phyloP scores from a whole-genome alignment of 2,113 vertebrate genomes.

The Sylvietta virens region DNA sequence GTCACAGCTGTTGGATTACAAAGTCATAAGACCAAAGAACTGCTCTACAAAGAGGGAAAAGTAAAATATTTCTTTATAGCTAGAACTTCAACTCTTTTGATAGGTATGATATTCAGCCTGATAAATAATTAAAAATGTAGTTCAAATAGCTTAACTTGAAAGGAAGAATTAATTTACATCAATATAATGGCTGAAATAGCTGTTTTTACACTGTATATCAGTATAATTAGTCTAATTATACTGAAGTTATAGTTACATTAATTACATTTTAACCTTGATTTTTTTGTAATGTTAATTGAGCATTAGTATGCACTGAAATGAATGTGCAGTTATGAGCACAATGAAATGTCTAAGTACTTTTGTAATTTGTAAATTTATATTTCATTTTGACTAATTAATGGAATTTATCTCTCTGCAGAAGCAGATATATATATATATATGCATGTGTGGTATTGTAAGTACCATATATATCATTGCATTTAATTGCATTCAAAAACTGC shows the following conservation, averaged over 20 bases:
- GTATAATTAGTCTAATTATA: constrained; percentile 69
- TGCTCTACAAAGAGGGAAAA: neutral
- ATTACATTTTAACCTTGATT: constrained; percentile 69
- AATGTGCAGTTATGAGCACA: constrained; percentile 49
- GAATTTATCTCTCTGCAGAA: constrained; percentile 33
- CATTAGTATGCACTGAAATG: constrained; percentile 50
- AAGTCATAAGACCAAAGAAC: neutral
- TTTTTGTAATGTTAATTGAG: constrained; percentile 59
- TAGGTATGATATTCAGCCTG: constrained; percentile 36
- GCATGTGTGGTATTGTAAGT: neutral
- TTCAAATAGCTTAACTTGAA: constrained; percentile 60
- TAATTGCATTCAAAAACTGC: neutral
- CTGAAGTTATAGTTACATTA: constrained; percentile 52
- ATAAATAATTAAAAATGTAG: constrained; percentile 64
- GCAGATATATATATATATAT: neutral
- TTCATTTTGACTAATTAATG: constrained; percentile 31
- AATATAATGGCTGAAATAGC: constrained; percentile 32
- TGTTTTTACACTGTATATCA: constrained; percentile 53
- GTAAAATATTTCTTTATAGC: neutral
- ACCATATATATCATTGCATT: neutral
- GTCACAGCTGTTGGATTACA: neutral
- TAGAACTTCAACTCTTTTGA: neutral
- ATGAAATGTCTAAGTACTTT: constrained; percentile 47
- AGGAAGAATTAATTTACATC: constrained; percentile 61
- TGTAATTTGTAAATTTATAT: constrained; percentile 33